These are phyloP conservation scores for Hystrix cristata DNA, from an alignment of 2,113 vertebrate species.

Conservation along the genomic window DNA sequence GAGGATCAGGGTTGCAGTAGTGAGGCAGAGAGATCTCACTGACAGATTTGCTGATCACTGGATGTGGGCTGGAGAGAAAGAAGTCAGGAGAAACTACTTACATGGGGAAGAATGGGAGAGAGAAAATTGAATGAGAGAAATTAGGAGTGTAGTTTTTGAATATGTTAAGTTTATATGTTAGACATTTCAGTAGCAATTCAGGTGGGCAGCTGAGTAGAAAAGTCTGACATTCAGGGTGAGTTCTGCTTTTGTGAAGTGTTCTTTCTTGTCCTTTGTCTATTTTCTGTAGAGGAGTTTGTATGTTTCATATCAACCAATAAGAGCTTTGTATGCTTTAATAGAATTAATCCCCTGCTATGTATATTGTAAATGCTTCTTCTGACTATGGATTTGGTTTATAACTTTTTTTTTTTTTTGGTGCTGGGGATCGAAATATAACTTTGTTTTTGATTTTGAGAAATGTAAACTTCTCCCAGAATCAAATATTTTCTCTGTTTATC, in stretches of 20 bases:
- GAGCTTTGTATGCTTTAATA: not conserved
- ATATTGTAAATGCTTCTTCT: not conserved
- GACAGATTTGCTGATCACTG: not conserved
- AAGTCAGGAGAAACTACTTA: not conserved
- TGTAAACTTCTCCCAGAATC: not conserved
- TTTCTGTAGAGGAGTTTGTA: not conserved
- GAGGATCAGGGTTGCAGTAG: not conserved
- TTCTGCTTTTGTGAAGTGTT: not conserved
- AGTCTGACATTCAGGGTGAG: not conserved
- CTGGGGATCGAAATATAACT: not conserved
- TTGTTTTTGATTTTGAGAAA: slow-evolving; percentile 38
- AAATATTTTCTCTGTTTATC: slow-evolving; percentile 38
- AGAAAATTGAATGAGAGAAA: not conserved
- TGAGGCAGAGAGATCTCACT: not conserved
- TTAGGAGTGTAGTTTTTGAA: not conserved
- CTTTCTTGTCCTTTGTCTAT: not conserved
- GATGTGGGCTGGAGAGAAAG: not conserved
- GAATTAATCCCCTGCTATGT: not conserved
- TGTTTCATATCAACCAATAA: not conserved
- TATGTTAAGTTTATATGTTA: not conserved
- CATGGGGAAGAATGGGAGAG: not conserved
- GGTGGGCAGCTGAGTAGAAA: not conserved
- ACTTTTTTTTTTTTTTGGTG: not conserved
- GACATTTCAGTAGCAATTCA: not conserved
- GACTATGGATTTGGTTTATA: not conserved